These are phyloP conservation scores for Deilephila elpenor DNA, from an alignment of 2,888 invertebrate species.

Conservation along the genomic window DNA sequence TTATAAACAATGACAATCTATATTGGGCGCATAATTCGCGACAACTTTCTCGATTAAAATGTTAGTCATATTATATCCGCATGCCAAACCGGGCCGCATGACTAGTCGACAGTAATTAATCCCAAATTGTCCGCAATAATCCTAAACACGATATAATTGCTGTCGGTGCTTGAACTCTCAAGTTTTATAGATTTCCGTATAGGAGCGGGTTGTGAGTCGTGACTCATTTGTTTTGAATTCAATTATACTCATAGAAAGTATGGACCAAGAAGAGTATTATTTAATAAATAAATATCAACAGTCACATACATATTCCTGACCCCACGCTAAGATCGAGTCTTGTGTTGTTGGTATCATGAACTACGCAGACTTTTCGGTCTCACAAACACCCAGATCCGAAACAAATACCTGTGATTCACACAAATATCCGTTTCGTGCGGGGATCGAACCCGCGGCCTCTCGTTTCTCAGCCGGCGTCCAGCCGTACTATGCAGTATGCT, in stretches of 20 bases:
- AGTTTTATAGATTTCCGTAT: slow-evolving; percentile 22
- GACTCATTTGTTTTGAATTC: slow-evolving; percentile 5
- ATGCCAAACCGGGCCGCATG: neutral
- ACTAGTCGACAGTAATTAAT: slow-evolving; percentile 22
- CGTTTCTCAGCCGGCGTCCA: no score
- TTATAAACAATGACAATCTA: neutral
- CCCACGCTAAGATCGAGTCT: no score
- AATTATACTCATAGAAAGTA: neutral
- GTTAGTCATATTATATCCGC: slow-evolving; percentile 1
- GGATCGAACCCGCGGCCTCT: no score
- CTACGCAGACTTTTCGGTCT: no score
- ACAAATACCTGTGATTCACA: no score
- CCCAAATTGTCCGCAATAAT: slow-evolving; percentile 7
- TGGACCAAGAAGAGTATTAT: no score
- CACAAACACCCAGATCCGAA: no score
- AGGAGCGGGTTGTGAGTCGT: neutral
- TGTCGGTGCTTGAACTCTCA: slow-evolving; percentile 5
- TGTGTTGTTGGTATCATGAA: no score
- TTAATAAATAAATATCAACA: no score
- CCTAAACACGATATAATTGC: slow-evolving; percentile 22
- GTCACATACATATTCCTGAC: no score
- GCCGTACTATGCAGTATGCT: no score
- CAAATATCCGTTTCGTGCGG: no score
- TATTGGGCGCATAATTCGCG: neutral
- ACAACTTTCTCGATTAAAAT: neutral